These are phyloP conservation scores for Drosophila elegans DNA, from an alignment of 1,140 invertebrate species.

Conservation along the genomic window DNA sequence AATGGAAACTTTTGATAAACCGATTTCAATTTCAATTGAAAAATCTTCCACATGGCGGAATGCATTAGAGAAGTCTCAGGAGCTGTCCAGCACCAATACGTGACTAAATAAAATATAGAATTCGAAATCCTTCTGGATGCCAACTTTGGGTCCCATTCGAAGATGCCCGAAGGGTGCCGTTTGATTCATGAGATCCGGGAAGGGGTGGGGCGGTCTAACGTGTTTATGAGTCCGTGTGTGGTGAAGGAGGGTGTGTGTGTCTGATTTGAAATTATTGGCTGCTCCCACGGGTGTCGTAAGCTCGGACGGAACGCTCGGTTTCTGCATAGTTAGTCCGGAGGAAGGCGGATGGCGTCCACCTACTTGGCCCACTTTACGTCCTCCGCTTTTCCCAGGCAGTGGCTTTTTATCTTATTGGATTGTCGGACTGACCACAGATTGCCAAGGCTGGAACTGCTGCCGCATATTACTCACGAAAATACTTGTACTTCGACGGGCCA, in stretches of 20 bases:
- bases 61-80: constrained; percentile 19
- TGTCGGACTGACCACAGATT: constrained; percentile 71
- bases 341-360: not conserved
- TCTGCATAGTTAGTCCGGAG: constrained; percentile 62
- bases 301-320: constrained; percentile 54
- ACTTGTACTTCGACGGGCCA: constrained; percentile 59
- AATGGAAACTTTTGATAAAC: constrained; percentile 45
- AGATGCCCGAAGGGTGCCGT: constrained; percentile 55
- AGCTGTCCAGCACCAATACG: constrained; percentile 36
- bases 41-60: constrained; percentile 24
- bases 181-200: constrained; percentile 68
- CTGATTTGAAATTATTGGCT: constrained; percentile 82
- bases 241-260: constrained; percentile 36
- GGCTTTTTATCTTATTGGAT: constrained; percentile 74
- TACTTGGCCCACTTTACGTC: not conserved
- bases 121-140: constrained; percentile 42
- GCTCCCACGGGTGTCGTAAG: constrained; percentile 82
- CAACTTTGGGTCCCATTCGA: constrained; percentile 14
- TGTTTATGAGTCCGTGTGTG: constrained; percentile 37
- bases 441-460: constrained; percentile 19
- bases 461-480: constrained; percentile 44
- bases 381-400: constrained; percentile 10
- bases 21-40: constrained; percentile 52
- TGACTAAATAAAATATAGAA: constrained; percentile 58
- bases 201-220: constrained; percentile 19